Evolutionary conservation across 2,113 vertebrate species (phyloP).

Genomic region (Mohoua ochrocephala): DNA sequence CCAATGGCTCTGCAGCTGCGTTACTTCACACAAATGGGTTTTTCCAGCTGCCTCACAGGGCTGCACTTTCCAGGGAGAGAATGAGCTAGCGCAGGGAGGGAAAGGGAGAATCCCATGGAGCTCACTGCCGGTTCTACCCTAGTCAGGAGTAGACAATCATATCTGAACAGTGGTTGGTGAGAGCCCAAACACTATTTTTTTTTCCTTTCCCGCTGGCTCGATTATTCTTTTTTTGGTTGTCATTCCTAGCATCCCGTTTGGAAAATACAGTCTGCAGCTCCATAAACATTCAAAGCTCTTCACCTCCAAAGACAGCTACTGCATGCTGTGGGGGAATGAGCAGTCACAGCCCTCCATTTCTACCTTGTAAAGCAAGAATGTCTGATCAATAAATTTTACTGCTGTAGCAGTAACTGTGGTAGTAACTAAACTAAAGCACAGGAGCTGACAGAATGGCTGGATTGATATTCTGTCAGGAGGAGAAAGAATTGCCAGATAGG

Average conservation of each 20-base stretch:
- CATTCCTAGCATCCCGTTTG: background rate
- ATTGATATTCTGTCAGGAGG: background rate
- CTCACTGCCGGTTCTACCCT: background rate
- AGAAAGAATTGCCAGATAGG: background rate
- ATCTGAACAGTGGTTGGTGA: background rate
- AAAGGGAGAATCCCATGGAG: background rate
- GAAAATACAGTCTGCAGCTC: background rate
- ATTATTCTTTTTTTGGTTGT: background rate
- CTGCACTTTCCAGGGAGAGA: background rate
- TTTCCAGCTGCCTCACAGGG: background rate
- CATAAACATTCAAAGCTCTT: background rate
- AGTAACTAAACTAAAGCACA: background rate
- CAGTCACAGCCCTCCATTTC: background rate
- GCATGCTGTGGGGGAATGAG: background rate
- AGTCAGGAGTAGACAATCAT: background rate
- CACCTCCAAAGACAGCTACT: background rate
- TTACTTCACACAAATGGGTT: background rate
- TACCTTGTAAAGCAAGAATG: background rate
- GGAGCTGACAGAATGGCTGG: background rate
- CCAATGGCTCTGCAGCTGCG: background rate
- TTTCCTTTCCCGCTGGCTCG: background rate
- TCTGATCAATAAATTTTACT: slow-evolving; percentile 15
- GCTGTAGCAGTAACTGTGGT: background rate
- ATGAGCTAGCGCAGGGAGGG: background rate
- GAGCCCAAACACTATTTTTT: background rate